Conservation (phyloP, 2,113 vertebrate species). For the Scomber colias region DNA sequence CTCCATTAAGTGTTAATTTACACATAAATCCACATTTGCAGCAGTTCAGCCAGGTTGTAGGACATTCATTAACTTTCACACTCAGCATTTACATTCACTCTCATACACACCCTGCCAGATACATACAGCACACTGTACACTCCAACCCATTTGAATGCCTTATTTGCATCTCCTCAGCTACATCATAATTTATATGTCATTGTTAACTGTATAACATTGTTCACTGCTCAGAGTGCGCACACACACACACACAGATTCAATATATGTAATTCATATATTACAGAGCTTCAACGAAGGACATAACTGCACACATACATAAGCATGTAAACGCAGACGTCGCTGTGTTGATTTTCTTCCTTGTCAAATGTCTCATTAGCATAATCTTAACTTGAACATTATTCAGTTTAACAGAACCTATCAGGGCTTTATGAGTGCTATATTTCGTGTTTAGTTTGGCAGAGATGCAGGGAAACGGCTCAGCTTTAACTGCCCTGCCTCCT, state of each 20-base stretch:
- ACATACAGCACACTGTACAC: background rate
- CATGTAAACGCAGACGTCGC: conserved; percentile 24
- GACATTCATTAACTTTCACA: conserved; percentile 16
- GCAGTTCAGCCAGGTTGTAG: conserved; percentile 6
- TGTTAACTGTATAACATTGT: conserved; percentile 11
- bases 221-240: conserved; percentile 46
- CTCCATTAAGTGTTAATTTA: background rate
- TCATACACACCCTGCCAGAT: background rate
- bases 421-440: conserved; percentile 66
- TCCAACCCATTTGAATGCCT: conserved; percentile 12
- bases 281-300: conserved; percentile 2
- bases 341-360: conserved; percentile 5
- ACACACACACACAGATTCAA: background rate
- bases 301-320: conserved; percentile 8
- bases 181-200: conserved; percentile 50
- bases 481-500: conserved; percentile 50
- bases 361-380: conserved; percentile 69
- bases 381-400: conserved; percentile 62
- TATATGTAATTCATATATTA: conserved; percentile 18
- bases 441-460: conserved; percentile 63
- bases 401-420: conserved; percentile 68
- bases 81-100: conserved; percentile 16
- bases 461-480: background rate
- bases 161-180: conserved; percentile 22
- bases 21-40: conserved; percentile 22